Percentiles rank a stretch among this genome's conserved stretches.
Conservation (phyloP, 2,797 vertebrate genomes). For the Anguilla pacifica region DNA sequence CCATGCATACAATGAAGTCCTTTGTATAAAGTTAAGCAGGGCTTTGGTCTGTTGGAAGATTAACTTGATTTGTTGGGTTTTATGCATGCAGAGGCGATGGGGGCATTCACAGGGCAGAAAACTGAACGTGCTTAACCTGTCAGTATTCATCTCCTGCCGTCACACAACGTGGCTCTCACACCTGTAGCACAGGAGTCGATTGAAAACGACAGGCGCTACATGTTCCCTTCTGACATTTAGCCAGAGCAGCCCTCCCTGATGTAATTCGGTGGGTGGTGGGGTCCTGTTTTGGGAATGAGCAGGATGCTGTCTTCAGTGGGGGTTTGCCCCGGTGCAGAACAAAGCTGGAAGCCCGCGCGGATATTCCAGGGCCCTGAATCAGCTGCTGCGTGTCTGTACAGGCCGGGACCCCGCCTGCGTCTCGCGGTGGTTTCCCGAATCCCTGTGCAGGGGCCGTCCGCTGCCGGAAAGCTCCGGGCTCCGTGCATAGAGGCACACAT, state of each 20-base stretch:
- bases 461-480: background rate
- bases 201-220: background rate
- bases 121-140: background rate
- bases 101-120: background rate
- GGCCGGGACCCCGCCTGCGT: slow-evolving; percentile 55
- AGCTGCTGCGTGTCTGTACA: slow-evolving; percentile 61
- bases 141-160: background rate
- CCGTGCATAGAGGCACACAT: background rate
- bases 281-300: slow-evolving; percentile 1
- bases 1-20: background rate
- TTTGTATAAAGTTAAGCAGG: background rate
- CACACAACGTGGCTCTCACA: background rate
- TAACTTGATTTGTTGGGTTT: background rate
- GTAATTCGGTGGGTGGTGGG: background rate
- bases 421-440: slow-evolving; percentile 39
- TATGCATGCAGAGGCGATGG: background rate
- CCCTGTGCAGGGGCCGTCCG: slow-evolving; percentile 26
- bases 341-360: slow-evolving; percentile 41
- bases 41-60: background rate
- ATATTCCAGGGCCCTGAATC: slow-evolving; percentile 55
- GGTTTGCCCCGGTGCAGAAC: background rate
- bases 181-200: background rate
- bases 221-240: background rate
- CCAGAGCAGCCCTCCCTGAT: background rate
- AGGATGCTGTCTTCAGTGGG: background rate